Evolutionary conservation across 2,113 vertebrate genomes (phyloP), one percentile per base, ranked within the genome.

Genomic region (Sinocyclocheilus maitianheensis): DNA sequence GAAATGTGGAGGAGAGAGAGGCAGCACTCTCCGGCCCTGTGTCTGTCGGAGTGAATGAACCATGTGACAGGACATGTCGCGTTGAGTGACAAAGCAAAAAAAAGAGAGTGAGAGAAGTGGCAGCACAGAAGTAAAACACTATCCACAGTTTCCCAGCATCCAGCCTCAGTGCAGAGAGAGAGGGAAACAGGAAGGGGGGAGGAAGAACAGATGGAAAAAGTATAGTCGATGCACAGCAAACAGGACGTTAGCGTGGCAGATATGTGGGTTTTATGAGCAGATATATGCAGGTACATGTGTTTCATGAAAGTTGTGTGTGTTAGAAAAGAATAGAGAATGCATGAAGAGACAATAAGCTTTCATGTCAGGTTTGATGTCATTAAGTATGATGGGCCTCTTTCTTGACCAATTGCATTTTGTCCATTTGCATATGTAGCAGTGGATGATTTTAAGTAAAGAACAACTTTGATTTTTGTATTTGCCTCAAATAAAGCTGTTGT

Each of bases 31-130:
- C 79, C 77, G 77, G 78, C 72, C 83, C 34, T 77, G 85, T 84
- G 83, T 74, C 84, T 87, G 87, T 87, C 81, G 67, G 58, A 86
- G 86, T 26, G 89, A 90, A 89, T 89, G 88, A 77, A 89, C 79
- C 87, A 80, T 88, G 86, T 88, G 90, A 89, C 88, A 89, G 82
- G 86, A 89, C 89, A 86, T 85, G 89, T 89, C 86, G 46, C 12
- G 75, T 74, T 89, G 88, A 90, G 88, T 86, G 88, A 89, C 89
- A 88, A 89, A 87, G 85, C 87, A 78, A 72, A 76, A 85, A 53
- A 89, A 84, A 40, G 63, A 75, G 77, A 58, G 80, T 55, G n/a
- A 77, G 81, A 74, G 82, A 76, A 77, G 85, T 81, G 79, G 69
- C 74, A 84, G 77, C 72, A 62, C 53, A 83, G 67, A 85, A 85